phyloP scores from a whole-genome alignment of 2,888 invertebrate genomes.

The Spialia ferax region DNA sequence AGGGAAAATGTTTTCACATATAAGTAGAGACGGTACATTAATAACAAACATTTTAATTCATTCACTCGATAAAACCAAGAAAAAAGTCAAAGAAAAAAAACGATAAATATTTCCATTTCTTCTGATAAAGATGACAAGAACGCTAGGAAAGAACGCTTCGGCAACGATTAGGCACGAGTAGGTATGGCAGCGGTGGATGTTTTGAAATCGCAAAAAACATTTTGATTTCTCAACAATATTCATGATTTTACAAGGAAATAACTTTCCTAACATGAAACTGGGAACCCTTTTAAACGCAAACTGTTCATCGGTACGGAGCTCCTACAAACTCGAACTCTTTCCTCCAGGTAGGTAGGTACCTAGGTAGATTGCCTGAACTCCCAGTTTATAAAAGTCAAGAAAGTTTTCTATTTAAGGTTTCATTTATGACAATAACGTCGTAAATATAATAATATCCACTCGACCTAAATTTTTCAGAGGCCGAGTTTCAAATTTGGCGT shows the following conservation, averaged over 20 bases:
- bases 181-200: no score
- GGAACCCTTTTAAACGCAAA: slow-evolving; percentile 1
- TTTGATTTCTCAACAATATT: background rate
- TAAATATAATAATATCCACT: no score
- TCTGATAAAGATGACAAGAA: no score
- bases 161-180: background rate
- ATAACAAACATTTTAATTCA: no score
- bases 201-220: background rate
- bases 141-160: background rate
- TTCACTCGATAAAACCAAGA: no score
- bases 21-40: no score
- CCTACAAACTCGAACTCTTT: background rate
- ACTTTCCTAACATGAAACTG: background rate
- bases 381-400: background rate
- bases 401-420: background rate
- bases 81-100: no score
- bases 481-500: no score
- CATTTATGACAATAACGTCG: background rate
- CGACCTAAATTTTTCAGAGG: no score
- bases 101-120: no score
- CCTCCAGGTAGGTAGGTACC: background rate
- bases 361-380: background rate
- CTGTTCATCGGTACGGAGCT: background rate
- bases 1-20: no score
- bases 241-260: background rate